Conservation (phyloP, 2,113 vertebrate genomes). For the Oreochromis niloticus region DNA sequence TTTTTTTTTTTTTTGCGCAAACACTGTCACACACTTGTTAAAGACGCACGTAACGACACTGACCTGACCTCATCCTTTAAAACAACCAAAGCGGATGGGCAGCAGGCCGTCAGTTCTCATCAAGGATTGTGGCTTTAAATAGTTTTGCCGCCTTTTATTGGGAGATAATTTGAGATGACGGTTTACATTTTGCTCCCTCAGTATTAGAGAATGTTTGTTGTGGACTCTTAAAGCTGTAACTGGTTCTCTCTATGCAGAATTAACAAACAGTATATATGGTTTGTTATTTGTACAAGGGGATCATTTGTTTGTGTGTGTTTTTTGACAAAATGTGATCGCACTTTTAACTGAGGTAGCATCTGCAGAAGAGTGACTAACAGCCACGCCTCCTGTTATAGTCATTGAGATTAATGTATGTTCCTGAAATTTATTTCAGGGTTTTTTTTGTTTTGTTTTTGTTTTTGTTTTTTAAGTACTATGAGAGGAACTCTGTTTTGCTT, state of each 20-base stretch:
- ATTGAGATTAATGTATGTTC: constrained; percentile 23
- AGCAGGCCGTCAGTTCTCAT: not conserved
- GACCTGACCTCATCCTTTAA: not conserved
- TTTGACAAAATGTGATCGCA: constrained; percentile 11
- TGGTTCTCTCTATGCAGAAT: constrained; percentile 28
- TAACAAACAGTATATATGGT: not conserved
- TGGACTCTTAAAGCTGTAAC: not conserved
- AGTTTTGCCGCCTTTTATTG: not conserved
- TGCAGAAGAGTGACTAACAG: not conserved
- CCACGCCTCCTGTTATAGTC: not conserved
- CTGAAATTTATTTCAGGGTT: constrained; percentile 6
- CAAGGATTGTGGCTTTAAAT: constrained; percentile 40
- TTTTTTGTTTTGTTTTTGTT: no score
- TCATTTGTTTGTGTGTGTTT: not conserved
- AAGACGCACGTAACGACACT: not conserved
- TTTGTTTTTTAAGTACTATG: constrained; percentile 28
- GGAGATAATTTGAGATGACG: not conserved
- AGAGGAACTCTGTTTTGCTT: not conserved
- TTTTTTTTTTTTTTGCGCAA: not conserved
- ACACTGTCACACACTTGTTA: constrained; percentile 1
- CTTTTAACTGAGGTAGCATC: constrained; percentile 35
- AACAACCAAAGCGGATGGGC: constrained; percentile 17
- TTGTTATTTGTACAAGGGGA: not conserved
- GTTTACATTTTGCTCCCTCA: constrained; percentile 40
- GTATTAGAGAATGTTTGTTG: constrained; percentile 15